Evolutionary conservation across 2,888 invertebrate genomes (phyloP).

Genomic region (Phania funesta): DNA sequence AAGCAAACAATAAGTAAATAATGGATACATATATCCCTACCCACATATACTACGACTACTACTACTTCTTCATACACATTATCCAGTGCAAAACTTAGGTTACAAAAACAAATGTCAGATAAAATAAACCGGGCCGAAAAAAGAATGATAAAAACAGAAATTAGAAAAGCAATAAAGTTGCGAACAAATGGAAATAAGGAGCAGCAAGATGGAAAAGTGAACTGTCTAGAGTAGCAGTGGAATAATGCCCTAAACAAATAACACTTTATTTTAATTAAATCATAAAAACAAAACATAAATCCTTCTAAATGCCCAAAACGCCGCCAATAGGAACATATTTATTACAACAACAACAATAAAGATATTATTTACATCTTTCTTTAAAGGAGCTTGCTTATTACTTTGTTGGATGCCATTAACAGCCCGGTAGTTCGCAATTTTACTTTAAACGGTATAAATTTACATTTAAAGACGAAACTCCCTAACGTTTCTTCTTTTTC

Average conservation of each 20-base stretch:
- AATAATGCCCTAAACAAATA: constrained; percentile 40
- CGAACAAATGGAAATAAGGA: constrained; percentile 14
- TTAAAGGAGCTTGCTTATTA: neutral
- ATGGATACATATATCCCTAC: too few relatives aligned
- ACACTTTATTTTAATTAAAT: constrained; percentile 69
- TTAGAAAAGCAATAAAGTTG: neutral
- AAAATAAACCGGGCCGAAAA: neutral
- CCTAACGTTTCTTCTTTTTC: too few relatives aligned
- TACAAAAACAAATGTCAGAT: neutral
- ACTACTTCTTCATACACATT: too few relatives aligned
- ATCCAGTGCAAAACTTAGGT: too few relatives aligned
- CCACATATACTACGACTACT: too few relatives aligned
- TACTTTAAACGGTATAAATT: too few relatives aligned
- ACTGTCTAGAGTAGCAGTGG: neutral
- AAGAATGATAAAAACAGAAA: neutral
- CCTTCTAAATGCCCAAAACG: constrained; percentile 59
- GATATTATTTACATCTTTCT: neutral
- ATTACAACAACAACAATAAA: neutral
- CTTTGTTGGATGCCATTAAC: neutral
- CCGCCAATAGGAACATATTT: constrained; percentile 11
- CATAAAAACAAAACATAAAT: constrained; percentile 67
- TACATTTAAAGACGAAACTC: too few relatives aligned
- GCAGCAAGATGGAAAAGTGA: neutral
- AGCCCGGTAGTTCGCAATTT: neutral
- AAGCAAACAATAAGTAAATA: too few relatives aligned